A percentile compares a stretch with the other conserved stretches of the same genome.
These are phyloP conservation scores for Plectropomus leopardus DNA, from an alignment of 2,113 vertebrate genomes.

Conservation along the genomic window DNA sequence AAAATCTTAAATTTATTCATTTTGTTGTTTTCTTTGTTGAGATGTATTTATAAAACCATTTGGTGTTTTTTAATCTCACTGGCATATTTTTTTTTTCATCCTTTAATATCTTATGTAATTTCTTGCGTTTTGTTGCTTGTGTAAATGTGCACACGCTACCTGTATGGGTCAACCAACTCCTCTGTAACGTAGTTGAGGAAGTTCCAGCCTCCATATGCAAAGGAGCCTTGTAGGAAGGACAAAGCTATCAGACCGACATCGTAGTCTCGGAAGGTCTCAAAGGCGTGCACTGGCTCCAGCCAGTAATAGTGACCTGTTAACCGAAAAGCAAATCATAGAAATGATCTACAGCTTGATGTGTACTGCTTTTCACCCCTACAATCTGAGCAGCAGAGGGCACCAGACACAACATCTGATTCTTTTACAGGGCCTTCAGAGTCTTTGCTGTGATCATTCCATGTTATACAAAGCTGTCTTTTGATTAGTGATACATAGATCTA, in stretches of 20 bases:
- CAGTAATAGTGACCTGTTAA: constrained; percentile 87
- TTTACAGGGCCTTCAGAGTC: not conserved
- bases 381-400: constrained; percentile 49
- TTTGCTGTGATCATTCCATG: not conserved
- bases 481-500: not conserved
- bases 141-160: constrained; percentile 64
- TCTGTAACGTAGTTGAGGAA: constrained; percentile 92
- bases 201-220: constrained; percentile 91
- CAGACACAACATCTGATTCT: not conserved
- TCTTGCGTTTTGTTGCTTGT: not conserved
- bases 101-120: not conserved
- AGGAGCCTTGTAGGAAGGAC: constrained; percentile 90
- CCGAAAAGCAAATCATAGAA: not conserved
- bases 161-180: constrained; percentile 88
- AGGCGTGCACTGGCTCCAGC: constrained; percentile 87
- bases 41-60: not conserved
- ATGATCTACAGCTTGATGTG: not conserved
- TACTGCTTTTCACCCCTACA: not conserved
- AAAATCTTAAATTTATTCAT: not conserved
- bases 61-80: not conserved
- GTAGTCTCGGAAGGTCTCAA: constrained; percentile 84
- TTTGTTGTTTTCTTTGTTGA: too few species aligned
- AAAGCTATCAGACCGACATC: constrained; percentile 85
- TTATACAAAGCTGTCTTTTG: not conserved
- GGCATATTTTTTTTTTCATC: not conserved